Evolutionary conservation across 1,140 invertebrate genomes (phyloP).

Genomic region (Leptestheria dahalacensis): DNA sequence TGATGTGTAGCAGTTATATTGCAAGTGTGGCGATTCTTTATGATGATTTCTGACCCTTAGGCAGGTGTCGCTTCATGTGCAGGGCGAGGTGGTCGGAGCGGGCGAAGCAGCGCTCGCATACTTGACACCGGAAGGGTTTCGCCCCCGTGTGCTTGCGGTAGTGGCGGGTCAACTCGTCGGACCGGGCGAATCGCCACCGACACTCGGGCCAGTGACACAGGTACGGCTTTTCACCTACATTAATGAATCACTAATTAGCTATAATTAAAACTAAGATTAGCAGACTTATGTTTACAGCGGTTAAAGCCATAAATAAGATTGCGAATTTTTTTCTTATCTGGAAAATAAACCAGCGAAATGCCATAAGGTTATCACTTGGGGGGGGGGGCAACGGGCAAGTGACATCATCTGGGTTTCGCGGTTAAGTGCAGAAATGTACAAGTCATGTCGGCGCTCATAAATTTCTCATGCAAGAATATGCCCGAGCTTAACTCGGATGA

Average conservation of each 20-base stretch:
- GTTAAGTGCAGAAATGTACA: no score
- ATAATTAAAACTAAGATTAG: no score
- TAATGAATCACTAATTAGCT: not conserved
- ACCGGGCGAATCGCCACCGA: conserved; percentile 89
- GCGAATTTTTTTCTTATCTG: no score
- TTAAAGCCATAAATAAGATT: no score
- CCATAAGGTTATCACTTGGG: no score
- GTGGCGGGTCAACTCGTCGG: conserved; percentile 92
- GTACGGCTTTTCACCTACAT: conserved; percentile 88
- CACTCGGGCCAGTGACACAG: conserved; percentile 89
- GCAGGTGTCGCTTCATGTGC: conserved; percentile 90
- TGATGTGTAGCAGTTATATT: not conserved
- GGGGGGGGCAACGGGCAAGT: no score
- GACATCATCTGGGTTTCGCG: no score
- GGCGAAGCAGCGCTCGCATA: conserved; percentile 86
- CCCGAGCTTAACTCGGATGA: no score
- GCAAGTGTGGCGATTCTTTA: not conserved
- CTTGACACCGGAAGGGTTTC: conserved; percentile 91
- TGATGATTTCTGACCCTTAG: conserved; percentile 44
- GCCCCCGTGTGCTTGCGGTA: conserved; percentile 92
- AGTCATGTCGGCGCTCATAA: no score
- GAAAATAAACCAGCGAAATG: no score
- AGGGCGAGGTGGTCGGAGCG: conserved; percentile 90
- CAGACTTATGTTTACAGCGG: no score
- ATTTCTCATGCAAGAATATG: no score